A percentile compares a stretch with the other conserved stretches of the same genome.
Evolutionary conservation across 2,113 vertebrate genomes (phyloP).

Genomic region (Reinhardtius hippoglossoides): DNA sequence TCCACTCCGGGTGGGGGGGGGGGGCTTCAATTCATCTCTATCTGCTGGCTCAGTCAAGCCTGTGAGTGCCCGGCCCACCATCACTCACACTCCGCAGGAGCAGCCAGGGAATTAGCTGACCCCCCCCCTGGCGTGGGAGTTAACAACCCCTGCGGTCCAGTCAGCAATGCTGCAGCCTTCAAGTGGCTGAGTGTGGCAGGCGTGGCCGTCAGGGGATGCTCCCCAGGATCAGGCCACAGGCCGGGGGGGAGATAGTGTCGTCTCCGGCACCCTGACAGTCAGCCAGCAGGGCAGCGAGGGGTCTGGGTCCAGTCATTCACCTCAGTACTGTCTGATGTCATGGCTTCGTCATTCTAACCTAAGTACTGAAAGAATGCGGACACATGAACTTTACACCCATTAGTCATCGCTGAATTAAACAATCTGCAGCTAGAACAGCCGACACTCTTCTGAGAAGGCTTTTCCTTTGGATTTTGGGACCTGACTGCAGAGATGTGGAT

Average conservation of each 20-base stretch:
- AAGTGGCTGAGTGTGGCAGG: conserved; percentile 35
- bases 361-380: not conserved
- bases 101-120: conserved; percentile 63
- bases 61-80: conserved; percentile 35
- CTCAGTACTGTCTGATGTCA: not conserved
- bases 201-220: conserved; percentile 64
- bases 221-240: conserved; percentile 60
- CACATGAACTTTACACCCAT: not conserved
- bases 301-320: conserved; percentile 50
- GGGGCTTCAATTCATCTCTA: conserved; percentile 55
- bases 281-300: conserved; percentile 45
- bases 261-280: conserved; percentile 73
- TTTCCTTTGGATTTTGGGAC: too few relatives aligned
- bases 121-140: conserved; percentile 52
- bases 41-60: conserved; percentile 60
- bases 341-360: not conserved
- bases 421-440: not conserved
- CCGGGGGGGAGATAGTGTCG: conserved; percentile 69
- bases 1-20: conserved; percentile 24
- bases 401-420: too few relatives aligned
- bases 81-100: conserved; percentile 66
- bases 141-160: conserved; percentile 63
- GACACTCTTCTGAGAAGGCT: not conserved
- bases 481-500: too few relatives aligned
- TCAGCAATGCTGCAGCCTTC: conserved; percentile 55